Base-by-base conservation (phyloP, 2,797 vertebrate genomes). In the Darevskia mixta region DNA sequence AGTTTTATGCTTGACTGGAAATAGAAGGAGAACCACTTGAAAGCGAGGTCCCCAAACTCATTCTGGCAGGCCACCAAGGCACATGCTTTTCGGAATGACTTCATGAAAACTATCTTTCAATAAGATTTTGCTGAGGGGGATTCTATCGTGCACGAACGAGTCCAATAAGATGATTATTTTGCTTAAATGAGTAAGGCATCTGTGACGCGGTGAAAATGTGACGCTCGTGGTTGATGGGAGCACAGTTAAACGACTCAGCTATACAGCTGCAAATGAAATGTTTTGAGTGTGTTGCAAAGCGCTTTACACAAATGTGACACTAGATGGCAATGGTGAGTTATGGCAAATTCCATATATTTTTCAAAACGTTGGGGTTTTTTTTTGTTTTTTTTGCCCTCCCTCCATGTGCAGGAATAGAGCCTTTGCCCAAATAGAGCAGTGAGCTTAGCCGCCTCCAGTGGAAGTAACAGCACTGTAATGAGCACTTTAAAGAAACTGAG, bases 51-150 rank as follows among this genome's bases (percentile, higher is more conserved):
- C 82, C 38, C 87, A 91, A 92, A 89, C 69, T 90, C 29, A 84
- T 85, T 91, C 88, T 93, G 83, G 72, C 72, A 38, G 41, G 1
- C 88, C 38, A 93, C 49, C 82, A 80, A 90, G 86, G 41, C 64
- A 77, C 82, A 79, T 43, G 49, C 0, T 87, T 92, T 38, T 0
- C 6, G 61, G 0, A 18, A 76, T 93, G 90, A 82, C 83, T 85
- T 85, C 83, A 64, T 32, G 41, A 79, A 94, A 91, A 89, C 20
- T 79, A 86, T 82, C 5, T 88, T 88, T 43, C 89, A 87, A 35
- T 81, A 38, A 64, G 89, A 43, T 25, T 25, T 82, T 81, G 87
- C 55, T 32, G 79, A 87, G 20, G 91, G 61, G 13, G 90, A 92
- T 82, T 75, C 66, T 0, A 4, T 64, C 1, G 67, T 92, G 85